These are phyloP conservation scores for Palythoa grandis DNA, from an alignment of 92 coral and sea anemone species.

Conservation along the genomic window DNA sequence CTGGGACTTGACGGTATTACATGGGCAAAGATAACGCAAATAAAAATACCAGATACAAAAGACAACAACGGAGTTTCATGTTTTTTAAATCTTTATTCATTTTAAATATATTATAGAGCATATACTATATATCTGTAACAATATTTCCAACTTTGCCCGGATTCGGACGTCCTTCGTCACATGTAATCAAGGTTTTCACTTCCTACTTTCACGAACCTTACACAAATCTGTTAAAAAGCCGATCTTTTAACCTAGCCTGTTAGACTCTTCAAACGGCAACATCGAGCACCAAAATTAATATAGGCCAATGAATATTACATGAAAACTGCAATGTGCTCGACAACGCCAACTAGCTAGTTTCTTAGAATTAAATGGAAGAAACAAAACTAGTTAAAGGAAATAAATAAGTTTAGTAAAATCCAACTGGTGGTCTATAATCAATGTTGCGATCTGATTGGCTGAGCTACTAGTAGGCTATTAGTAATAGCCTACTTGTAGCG, in stretches of 20 bases:
- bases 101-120: not conserved
- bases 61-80: not conserved
- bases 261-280: conserved; percentile 11
- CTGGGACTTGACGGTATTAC: too few species aligned
- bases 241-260: conserved; percentile 27
- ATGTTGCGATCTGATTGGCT: too few species aligned
- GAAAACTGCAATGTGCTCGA: not conserved
- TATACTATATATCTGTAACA: not conserved
- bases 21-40: too few species aligned
- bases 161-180: not conserved
- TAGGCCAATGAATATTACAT: not conserved
- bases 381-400: not conserved
- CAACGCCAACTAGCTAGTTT: not conserved
- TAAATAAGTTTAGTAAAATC: too few species aligned
- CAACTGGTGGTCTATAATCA: too few species aligned
- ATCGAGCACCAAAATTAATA: not conserved
- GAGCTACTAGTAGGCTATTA: too few species aligned
- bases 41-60: not conserved
- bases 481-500: too few species aligned
- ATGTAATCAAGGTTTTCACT: not conserved
- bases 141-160: too few species aligned
- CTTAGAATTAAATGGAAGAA: not conserved
- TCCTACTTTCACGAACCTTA: not conserved
- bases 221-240: not conserved
- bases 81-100: not conserved